Percentiles rank a stretch among this genome's conserved stretches.
Conservation (phyloP, 2,888 invertebrate genomes). For the Lepidochrysops patricia region DNA sequence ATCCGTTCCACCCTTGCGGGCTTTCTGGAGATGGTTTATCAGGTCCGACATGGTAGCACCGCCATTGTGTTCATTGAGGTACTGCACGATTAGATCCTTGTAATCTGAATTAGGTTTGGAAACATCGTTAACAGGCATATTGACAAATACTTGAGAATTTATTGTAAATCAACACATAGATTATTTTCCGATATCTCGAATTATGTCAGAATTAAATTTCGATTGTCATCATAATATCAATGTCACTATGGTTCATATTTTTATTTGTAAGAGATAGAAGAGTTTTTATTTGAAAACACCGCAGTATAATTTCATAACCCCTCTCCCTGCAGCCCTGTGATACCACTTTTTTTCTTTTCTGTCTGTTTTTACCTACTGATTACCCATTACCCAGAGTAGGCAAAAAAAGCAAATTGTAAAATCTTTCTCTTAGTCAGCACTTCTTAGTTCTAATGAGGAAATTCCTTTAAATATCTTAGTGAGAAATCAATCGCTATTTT, state of each 20-base stretch:
- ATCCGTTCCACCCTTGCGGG: not conserved
- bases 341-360: too few species aligned
- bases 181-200: too few species aligned
- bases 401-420: not conserved
- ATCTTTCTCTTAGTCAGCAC: not conserved
- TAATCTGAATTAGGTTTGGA: not conserved
- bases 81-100: not conserved
- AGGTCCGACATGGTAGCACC: not conserved
- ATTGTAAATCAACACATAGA: not conserved
- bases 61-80: not conserved
- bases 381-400: not conserved
- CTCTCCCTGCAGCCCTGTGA: too few species aligned
- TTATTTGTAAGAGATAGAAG: too few species aligned
- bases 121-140: not conserved
- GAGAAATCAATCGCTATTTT: slow-evolving; percentile 6
- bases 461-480: slow-evolving; percentile 4
- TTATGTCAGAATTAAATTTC: too few species aligned
- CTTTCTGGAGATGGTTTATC: not conserved
- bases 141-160: not conserved
- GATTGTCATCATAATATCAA: too few species aligned
- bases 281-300: too few species aligned
- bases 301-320: too few species aligned
- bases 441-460: not conserved
- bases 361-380: not conserved
- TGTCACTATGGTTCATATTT: too few species aligned